Evolutionary conservation across 2,888 invertebrate genomes (phyloP).

Genomic region (Arge pagana): DNA sequence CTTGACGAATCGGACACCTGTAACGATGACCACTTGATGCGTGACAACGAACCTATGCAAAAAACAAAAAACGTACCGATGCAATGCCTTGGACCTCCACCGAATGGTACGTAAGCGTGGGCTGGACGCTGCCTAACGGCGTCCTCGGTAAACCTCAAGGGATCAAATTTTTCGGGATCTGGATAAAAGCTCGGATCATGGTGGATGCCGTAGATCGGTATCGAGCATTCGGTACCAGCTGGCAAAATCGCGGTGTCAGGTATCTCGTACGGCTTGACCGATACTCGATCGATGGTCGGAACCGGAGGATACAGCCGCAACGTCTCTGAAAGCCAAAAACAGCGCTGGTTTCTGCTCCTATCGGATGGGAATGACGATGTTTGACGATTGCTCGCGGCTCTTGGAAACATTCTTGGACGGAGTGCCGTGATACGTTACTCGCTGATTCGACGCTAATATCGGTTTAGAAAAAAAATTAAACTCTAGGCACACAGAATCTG

Average conservation of each 20-base stretch:
- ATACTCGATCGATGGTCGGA: conserved; percentile 49
- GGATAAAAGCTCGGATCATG: conserved; percentile 54
- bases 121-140: conserved; percentile 45
- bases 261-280: conserved; percentile 45
- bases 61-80: too few species aligned
- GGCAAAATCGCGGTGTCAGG: conserved; percentile 51
- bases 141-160: conserved; percentile 57
- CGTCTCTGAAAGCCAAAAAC: conserved; percentile 56
- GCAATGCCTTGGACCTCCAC: conserved; percentile 57
- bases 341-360: too few species aligned
- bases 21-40: conserved; percentile 18
- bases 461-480: background rate
- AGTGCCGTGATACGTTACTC: too few species aligned
- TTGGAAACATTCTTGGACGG: too few species aligned
- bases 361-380: too few species aligned
- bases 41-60: too few species aligned
- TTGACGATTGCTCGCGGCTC: too few species aligned
- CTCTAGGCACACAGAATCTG: background rate
- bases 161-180: conserved; percentile 57
- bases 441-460: too few species aligned
- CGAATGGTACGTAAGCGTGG: conserved; percentile 55
- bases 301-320: conserved; percentile 58
- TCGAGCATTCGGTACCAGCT: conserved; percentile 43
- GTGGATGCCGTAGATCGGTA: conserved; percentile 55
- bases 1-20: conserved; percentile 41